Conservation (phyloP, 2,888 invertebrate species). For the Pyrgus malvae region DNA sequence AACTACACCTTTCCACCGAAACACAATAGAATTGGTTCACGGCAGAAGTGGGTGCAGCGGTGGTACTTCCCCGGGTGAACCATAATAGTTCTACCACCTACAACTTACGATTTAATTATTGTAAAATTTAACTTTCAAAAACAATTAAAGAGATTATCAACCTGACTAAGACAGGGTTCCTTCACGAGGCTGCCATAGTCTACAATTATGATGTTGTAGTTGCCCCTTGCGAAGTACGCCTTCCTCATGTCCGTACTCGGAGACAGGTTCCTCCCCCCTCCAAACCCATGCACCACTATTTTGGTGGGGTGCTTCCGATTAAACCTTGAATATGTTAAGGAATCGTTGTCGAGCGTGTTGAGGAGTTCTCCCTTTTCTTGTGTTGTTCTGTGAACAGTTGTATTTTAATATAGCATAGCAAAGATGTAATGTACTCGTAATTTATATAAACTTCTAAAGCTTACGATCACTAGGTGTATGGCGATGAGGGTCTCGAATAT, state of each 20-base stretch:
- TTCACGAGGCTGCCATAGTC: conserved; percentile 90
- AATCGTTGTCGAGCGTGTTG: conserved; percentile 86
- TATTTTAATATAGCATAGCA: background rate
- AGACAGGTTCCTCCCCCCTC: conserved; percentile 90
- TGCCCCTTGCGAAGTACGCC: conserved; percentile 90
- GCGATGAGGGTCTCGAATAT: too few relatives aligned
- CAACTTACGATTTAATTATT: too few relatives aligned
- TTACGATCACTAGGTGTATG: too few relatives aligned
- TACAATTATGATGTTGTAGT: conserved; percentile 94
- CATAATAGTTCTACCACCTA: too few relatives aligned
- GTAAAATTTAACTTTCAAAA: too few relatives aligned
- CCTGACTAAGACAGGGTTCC: conserved; percentile 91
- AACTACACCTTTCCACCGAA: too few relatives aligned
- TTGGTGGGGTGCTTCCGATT: conserved; percentile 91
- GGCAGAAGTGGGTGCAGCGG: too few relatives aligned
- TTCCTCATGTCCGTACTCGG: conserved; percentile 93
- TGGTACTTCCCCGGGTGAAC: too few relatives aligned
- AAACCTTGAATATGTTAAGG: conserved; percentile 88
- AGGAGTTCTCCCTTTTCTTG: conserved; percentile 88
- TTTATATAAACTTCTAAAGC: too few relatives aligned
- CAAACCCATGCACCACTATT: conserved; percentile 95
- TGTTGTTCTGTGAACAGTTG: conserved; percentile 82
- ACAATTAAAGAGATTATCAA: conserved; percentile 41
- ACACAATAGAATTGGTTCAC: too few relatives aligned
- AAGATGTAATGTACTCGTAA: too few relatives aligned